A percentile compares a stretch with the other conserved stretches of the same genome.
These are phyloP conservation scores for Plectrocnemia conspersa DNA, from an alignment of 1,140 invertebrate genomes.

Conservation along the genomic window DNA sequence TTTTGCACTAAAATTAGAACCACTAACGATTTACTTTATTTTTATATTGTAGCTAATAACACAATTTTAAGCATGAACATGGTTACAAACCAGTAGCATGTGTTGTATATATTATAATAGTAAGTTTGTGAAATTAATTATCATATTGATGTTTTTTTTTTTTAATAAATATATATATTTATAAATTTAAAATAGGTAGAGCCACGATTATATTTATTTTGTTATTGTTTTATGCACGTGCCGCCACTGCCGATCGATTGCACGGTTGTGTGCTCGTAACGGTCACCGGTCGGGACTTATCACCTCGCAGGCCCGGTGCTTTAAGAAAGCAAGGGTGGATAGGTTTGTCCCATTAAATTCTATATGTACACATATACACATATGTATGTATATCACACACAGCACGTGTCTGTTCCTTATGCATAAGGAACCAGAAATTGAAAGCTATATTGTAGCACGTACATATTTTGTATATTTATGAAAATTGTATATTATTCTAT, in stretches of 20 bases:
- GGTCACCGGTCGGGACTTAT: constrained; percentile 27
- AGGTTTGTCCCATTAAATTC: not conserved
- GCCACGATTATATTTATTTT: not conserved
- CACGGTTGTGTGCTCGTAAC: constrained; percentile 27
- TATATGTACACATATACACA: not conserved
- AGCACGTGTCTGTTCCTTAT: not conserved
- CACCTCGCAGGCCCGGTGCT: constrained; percentile 24
- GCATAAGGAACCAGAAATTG: not conserved
- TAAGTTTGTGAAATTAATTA: no score
- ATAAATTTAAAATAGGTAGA: not conserved
- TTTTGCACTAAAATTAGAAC: no score
- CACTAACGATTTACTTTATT: no score
- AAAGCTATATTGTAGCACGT: not conserved
- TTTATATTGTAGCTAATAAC: no score
- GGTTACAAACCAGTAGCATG: no score
- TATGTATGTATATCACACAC: not conserved
- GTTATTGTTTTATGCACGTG: no score
- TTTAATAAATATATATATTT: constrained; percentile 7
- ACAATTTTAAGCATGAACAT: no score
- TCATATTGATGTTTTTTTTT: no score
- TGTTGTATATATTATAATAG: no score
- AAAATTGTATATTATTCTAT: not conserved
- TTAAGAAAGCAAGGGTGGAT: constrained; percentile 19
- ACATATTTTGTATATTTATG: not conserved
- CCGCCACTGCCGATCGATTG: constrained; percentile 16